Conservation (phyloP, 2,888 invertebrate species). For the Eristalis tenax region DNA sequence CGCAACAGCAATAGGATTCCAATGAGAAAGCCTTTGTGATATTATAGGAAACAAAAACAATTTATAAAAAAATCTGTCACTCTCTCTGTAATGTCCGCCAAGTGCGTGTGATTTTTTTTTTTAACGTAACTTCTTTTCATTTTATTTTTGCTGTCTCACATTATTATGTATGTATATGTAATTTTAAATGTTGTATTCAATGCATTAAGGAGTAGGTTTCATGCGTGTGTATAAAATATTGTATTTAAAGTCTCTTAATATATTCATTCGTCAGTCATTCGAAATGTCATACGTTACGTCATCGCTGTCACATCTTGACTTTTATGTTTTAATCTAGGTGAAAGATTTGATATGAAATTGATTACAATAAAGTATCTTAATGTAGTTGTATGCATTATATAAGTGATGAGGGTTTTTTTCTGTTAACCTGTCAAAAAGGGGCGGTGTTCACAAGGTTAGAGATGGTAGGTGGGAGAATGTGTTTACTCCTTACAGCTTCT, state of each 20-base stretch:
- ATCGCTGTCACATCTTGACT: slow-evolving; percentile 11
- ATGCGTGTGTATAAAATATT: background rate
- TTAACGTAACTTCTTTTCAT: background rate
- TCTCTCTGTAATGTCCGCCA: slow-evolving; percentile 3
- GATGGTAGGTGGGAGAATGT: too few relatives aligned
- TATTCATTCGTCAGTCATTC: slow-evolving; percentile 19
- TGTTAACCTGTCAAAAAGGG: background rate
- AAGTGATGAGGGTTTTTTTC: background rate
- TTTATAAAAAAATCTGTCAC: background rate
- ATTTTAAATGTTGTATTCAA: slow-evolving; percentile 14
- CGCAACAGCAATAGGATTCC: background rate
- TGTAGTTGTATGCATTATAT: slow-evolving; percentile 54
- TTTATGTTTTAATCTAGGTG: slow-evolving; percentile 3
- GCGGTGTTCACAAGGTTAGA: background rate
- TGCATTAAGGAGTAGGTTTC: slow-evolving; percentile 29
- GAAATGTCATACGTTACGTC: slow-evolving; percentile 14
- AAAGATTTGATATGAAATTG: slow-evolving; percentile 38
- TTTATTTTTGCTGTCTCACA: background rate
- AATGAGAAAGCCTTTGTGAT: slow-evolving; percentile 65
- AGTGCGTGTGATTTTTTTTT: slow-evolving; percentile 2
- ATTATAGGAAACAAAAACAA: slow-evolving; percentile 37
- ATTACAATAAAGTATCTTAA: slow-evolving; percentile 55
- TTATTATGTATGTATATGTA: slow-evolving; percentile 7
- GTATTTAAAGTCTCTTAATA: slow-evolving; percentile 33
- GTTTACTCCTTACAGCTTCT: too few relatives aligned